Evolutionary conservation across 2,113 vertebrate genomes (phyloP).

Genomic region (Corydoras sp.): DNA sequence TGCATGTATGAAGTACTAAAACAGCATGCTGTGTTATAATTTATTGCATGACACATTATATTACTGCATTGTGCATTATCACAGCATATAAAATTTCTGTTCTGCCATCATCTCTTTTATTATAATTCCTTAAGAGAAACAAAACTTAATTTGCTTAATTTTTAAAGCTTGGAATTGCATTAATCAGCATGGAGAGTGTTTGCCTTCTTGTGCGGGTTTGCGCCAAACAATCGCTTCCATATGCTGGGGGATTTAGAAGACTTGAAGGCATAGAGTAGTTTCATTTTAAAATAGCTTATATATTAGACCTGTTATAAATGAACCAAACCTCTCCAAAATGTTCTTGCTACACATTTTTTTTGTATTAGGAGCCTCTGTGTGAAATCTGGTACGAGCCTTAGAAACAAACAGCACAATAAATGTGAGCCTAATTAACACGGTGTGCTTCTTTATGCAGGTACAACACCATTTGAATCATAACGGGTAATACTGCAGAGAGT

Average conservation of each 20-base stretch:
- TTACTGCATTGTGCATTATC: conserved; percentile 43
- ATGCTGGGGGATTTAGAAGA: conserved; percentile 25
- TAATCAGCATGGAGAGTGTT: conserved; percentile 24
- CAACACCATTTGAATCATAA: conserved; percentile 28
- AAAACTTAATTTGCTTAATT: conserved; percentile 21
- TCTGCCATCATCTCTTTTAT: conserved; percentile 29
- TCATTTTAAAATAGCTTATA: conserved; percentile 23
- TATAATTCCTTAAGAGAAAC: conserved; percentile 26
- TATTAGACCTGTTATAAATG: conserved; percentile 30
- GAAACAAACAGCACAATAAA: conserved; percentile 41
- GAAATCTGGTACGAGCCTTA: conserved; percentile 17
- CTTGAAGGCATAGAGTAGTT: conserved; percentile 26
- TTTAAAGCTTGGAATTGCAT: conserved; percentile 10
- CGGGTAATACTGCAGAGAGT: background rate
- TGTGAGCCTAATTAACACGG: conserved; percentile 31
- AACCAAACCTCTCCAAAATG: conserved; percentile 19
- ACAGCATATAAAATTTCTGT: conserved; percentile 28
- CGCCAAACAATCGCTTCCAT: conserved; percentile 45
- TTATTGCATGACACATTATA: conserved; percentile 44
- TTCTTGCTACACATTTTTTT: conserved; percentile 10
- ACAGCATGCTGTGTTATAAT: conserved; percentile 46
- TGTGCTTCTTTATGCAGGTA: conserved; percentile 30
- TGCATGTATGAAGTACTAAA: conserved; percentile 44
- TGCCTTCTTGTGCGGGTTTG: conserved; percentile 41
- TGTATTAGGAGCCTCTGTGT: conserved; percentile 16